phyloP scores from a whole-genome alignment of 1,140 invertebrate genomes.

The Lasaia peninsularis region DNA sequence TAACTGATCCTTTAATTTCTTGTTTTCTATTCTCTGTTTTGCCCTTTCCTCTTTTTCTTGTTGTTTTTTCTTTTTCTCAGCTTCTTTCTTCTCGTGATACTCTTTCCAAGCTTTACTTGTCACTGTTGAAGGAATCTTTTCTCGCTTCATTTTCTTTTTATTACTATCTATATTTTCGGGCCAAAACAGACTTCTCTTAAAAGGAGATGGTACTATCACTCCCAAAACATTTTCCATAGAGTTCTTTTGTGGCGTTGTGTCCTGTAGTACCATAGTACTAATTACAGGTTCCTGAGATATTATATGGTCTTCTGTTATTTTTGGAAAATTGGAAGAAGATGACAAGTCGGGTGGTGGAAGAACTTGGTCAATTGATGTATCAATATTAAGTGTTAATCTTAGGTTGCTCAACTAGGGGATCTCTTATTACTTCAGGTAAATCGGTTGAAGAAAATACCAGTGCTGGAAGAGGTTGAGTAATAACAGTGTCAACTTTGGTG shows the following conservation, averaged over 20 bases:
- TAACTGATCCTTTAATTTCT: conserved; percentile 6
- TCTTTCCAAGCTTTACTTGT: conserved; percentile 27
- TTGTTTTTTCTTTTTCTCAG: conserved; percentile 23
- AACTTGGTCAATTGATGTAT: conserved; percentile 16
- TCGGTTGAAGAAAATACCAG: not conserved
- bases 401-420: conserved; percentile 12
- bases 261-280: conserved; percentile 16
- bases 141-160: conserved; percentile 22
- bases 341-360: conserved; percentile 11
- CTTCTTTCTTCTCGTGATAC: conserved; percentile 24
- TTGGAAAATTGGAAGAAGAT: conserved; percentile 15
- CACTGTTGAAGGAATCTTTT: conserved; percentile 24
- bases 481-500: too few species aligned
- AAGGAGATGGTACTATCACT: conserved; percentile 27
- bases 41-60: conserved; percentile 24
- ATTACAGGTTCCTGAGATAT: conserved; percentile 15
- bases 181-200: conserved; percentile 27
- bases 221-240: conserved; percentile 21
- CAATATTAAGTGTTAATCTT: conserved; percentile 15
- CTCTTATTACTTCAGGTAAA: conserved; percentile 16
- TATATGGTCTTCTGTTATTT: conserved; percentile 18
- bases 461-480: conserved; percentile 6
- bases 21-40: conserved; percentile 19
- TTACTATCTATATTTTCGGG: conserved; percentile 21
- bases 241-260: conserved; percentile 20